phyloP scores from a whole-genome alignment of 2,888 invertebrate genomes.

The Selenia dentaria region DNA sequence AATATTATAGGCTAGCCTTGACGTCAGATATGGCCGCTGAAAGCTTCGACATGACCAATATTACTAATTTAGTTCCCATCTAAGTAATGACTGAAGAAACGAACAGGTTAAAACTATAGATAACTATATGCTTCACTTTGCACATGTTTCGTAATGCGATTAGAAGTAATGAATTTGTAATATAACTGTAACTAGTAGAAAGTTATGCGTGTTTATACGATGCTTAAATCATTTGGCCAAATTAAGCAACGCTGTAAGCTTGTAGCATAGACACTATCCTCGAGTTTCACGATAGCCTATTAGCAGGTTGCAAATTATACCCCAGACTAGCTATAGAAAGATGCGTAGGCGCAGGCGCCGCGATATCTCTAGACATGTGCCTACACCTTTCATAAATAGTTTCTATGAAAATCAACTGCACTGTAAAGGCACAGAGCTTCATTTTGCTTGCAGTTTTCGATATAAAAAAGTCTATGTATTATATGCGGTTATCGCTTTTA shows the following conservation, averaged over 20 bases:
- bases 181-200: no score
- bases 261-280: not conserved
- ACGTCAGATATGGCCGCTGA: no score
- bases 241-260: not conserved
- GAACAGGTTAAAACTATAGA: no score
- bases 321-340: conserved; percentile 35
- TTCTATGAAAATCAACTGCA: conserved; percentile 5
- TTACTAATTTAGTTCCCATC: no score
- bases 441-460: not conserved
- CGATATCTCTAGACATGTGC: conserved; percentile 25
- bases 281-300: conserved; percentile 54
- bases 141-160: no score
- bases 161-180: no score
- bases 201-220: no score
- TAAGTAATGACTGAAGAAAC: no score
- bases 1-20: no score
- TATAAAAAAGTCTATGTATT: conserved; percentile 1
- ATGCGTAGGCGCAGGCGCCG: conserved; percentile 73
- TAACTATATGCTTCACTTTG: no score
- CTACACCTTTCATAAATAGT: conserved; percentile 18
- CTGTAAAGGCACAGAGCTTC: not conserved
- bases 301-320: conserved; percentile 78
- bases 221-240: no score
- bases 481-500: conserved; percentile 32
- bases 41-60: no score